Conservation (phyloP, 2,888 invertebrate species). For the Osmoderma eremita region DNA sequence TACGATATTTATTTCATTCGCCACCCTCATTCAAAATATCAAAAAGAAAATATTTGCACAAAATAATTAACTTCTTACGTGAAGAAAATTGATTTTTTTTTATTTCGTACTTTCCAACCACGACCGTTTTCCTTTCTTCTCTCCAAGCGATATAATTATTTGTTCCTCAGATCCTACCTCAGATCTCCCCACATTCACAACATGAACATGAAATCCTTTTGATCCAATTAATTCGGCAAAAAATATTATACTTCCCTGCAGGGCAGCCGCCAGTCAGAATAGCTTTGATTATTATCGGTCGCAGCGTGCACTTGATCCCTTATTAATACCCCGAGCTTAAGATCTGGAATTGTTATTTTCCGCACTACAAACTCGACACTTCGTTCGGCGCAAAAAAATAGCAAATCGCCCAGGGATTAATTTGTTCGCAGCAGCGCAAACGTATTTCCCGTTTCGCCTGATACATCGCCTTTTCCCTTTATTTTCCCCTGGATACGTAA, state of each 20-base stretch:
- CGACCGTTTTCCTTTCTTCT: no score
- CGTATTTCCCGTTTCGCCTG: slow-evolving; percentile 1
- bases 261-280: slow-evolving; percentile 5
- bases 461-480: background rate
- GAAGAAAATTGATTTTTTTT: no score
- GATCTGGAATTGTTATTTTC: slow-evolving; percentile 12
- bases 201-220: slow-evolving; percentile 8
- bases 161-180: background rate
- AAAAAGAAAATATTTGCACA: no score
- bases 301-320: slow-evolving; percentile 15
- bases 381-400: background rate
- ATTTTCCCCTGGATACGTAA: background rate
- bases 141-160: background rate
- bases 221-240: background rate
- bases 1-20: no score
- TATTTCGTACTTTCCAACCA: no score
- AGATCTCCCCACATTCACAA: background rate
- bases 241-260: slow-evolving; percentile 3
- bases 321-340: slow-evolving; percentile 11
- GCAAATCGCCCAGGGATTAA: slow-evolving; percentile 28
- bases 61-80: no score
- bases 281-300: slow-evolving; percentile 17
- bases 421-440: slow-evolving; percentile 14
- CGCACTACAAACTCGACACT: slow-evolving; percentile 5
- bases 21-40: no score